Evolutionary conservation across 2,797 vertebrate species (phyloP).

Genomic region (Oreochromis mossambicus): DNA sequence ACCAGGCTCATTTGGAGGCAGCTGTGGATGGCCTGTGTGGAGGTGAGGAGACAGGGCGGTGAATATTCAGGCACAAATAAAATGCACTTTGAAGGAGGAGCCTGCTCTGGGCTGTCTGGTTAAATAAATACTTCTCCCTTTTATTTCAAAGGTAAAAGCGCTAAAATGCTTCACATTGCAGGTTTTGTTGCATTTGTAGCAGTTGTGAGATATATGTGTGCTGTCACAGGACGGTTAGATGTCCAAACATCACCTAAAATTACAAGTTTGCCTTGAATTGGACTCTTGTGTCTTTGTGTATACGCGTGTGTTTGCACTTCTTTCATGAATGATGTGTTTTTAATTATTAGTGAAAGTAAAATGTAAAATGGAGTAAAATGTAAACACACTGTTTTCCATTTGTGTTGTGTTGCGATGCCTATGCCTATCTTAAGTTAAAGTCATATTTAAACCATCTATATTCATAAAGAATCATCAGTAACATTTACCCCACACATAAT

Average conservation of each 20-base stretch:
- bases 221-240: background rate
- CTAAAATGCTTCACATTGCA: background rate
- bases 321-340: background rate
- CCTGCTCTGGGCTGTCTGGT: background rate
- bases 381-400: background rate
- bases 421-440: background rate
- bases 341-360: background rate
- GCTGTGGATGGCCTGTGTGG: conserved; percentile 12
- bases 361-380: background rate
- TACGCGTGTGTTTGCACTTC: fast-evolving
- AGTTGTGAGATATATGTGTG: background rate
- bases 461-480: background rate
- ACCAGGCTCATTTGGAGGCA: conserved; percentile 51
- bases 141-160: background rate
- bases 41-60: background rate
- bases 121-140: background rate
- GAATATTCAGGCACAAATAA: conserved; percentile 24
- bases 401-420: background rate
- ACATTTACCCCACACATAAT: background rate
- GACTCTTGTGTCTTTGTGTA: background rate
- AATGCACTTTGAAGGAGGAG: background rate
- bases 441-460: background rate
- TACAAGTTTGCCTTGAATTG: background rate
- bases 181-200: background rate
- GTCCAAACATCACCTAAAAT: background rate